phyloP scores from a whole-genome alignment of 2,113 vertebrate species.

The Vulpes lagopus region DNA sequence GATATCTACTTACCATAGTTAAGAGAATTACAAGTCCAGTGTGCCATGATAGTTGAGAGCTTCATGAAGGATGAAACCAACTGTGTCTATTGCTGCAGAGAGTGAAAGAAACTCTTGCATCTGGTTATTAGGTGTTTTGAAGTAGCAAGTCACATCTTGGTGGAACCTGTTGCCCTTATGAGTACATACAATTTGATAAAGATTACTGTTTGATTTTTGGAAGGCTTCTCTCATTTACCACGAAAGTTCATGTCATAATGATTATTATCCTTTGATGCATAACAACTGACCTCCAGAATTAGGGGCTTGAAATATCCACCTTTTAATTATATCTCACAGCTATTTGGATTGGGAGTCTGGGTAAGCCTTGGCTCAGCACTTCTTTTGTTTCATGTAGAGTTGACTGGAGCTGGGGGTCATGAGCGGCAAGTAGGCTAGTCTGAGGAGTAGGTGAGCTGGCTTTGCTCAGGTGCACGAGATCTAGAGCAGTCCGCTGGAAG shows the following conservation, averaged over 20 bases:
- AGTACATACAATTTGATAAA: background rate
- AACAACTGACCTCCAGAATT: background rate
- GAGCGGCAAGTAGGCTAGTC: background rate
- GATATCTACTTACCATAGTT: background rate
- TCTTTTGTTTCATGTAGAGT: background rate
- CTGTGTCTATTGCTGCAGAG: fast-evolving
- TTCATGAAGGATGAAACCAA: background rate
- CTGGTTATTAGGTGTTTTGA: background rate
- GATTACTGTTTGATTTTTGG: background rate
- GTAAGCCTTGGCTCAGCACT: background rate
- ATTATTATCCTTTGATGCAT: background rate
- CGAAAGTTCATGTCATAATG: background rate
- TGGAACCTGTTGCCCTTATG: background rate
- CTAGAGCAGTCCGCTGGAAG: background rate
- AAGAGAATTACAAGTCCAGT: background rate
- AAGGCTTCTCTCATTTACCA: background rate
- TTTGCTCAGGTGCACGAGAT: background rate
- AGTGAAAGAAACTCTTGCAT: background rate
- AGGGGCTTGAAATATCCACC: background rate
- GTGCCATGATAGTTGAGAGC: fast-evolving
- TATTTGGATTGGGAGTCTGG: background rate
- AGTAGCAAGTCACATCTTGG: background rate
- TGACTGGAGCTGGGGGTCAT: background rate
- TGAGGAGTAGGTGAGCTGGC: background rate
- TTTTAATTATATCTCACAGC: background rate